These are phyloP conservation scores for Sinelater perroti DNA, from an alignment of 2,888 invertebrate genomes.

Conservation along the genomic window DNA sequence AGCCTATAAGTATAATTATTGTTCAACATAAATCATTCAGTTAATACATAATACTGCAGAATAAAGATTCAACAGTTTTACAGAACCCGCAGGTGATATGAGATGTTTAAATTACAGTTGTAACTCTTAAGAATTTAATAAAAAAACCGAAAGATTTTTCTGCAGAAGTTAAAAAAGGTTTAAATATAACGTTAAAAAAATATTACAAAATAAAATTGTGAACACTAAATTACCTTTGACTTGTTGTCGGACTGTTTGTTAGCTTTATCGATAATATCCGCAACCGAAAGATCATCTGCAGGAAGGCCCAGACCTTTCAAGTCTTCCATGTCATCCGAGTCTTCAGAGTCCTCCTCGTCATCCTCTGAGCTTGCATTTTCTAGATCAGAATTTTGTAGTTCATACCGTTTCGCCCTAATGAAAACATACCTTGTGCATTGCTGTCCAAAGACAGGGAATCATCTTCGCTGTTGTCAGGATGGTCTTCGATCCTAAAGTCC, in stretches of 20 bases:
- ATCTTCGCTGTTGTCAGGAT: slow-evolving; percentile 80
- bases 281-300: slow-evolving; percentile 59
- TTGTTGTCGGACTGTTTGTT: slow-evolving; percentile 60
- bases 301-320: slow-evolving; percentile 54
- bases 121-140: too few species aligned
- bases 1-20: too few species aligned
- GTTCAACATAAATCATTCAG: too few species aligned
- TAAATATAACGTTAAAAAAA: too few species aligned
- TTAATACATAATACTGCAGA: too few species aligned
- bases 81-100: too few species aligned
- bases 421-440: slow-evolving; percentile 67
- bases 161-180: too few species aligned
- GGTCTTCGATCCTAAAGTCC: slow-evolving; percentile 91
- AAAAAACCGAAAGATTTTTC: too few species aligned
- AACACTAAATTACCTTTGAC: slow-evolving; percentile 44
- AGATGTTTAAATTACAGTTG: too few species aligned
- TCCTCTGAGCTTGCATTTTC: slow-evolving; percentile 44
- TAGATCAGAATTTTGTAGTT: slow-evolving; percentile 1
- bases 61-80: too few species aligned
- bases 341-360: slow-evolving; percentile 59
- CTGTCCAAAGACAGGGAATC: slow-evolving; percentile 75
- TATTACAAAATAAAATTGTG: too few species aligned
- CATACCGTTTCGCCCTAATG: neutral
- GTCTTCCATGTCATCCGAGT: slow-evolving; percentile 57
- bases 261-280: slow-evolving; percentile 65